A percentile compares a stretch with the other conserved stretches of the same genome.
Conservation (phyloP, 2,888 invertebrate genomes). For the Chrysina gloriosa region DNA sequence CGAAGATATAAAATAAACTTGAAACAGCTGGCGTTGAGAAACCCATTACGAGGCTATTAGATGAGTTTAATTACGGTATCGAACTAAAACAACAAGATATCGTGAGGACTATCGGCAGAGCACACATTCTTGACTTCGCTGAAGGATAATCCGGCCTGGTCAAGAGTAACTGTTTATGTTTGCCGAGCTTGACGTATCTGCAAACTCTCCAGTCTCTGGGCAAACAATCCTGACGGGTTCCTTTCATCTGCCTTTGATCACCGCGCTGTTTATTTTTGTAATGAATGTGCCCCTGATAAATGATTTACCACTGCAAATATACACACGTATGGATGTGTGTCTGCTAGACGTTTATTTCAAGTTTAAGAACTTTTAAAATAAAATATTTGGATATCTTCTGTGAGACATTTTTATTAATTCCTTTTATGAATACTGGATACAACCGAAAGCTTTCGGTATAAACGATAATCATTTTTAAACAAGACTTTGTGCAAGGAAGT, state of each 20-base stretch:
- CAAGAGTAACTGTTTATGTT: constrained; percentile 51
- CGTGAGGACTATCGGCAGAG: constrained; percentile 47
- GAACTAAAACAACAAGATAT: constrained; percentile 48
- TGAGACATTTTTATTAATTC: background rate
- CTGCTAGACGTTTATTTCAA: background rate
- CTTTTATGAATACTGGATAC: too few species aligned
- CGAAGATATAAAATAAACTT: background rate
- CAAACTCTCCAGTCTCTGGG: constrained; percentile 48
- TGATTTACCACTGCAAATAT: constrained; percentile 32
- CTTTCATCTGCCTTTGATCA: constrained; percentile 47
- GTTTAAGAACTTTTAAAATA: background rate
- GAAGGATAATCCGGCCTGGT: constrained; percentile 51
- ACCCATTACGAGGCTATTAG: constrained; percentile 17
- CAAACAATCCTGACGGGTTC: constrained; percentile 44
- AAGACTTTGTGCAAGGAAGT: too few species aligned
- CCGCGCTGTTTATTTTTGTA: constrained; percentile 45
- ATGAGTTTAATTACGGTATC: constrained; percentile 38
- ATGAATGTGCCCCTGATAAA: constrained; percentile 42
- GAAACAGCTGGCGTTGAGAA: constrained; percentile 4
- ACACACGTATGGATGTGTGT: background rate
- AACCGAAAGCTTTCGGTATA: too few species aligned
- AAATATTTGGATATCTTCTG: background rate
- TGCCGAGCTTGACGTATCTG: constrained; percentile 49
- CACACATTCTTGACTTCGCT: constrained; percentile 50
- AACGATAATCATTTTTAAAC: too few species aligned